Percentiles rank a stretch among this genome's conserved stretches.
These are phyloP conservation scores for Tenebrosternarchus preto DNA, from an alignment of 2,113 vertebrate species.

Conservation along the genomic window DNA sequence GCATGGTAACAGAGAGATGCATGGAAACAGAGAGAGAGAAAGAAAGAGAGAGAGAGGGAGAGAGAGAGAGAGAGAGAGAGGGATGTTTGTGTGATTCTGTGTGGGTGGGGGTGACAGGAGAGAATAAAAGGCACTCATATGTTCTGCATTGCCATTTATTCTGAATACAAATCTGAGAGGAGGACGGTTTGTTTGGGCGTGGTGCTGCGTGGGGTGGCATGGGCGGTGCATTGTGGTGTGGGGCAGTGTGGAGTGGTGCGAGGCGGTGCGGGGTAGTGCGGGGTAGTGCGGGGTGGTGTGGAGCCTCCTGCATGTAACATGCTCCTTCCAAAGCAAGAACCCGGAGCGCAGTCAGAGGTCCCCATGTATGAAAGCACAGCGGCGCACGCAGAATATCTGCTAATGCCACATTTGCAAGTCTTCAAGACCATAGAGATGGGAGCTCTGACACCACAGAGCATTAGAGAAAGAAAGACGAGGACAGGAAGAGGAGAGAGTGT, in stretches of 20 bases:
- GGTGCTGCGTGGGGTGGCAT: constrained; percentile 76
- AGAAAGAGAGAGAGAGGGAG: constrained; percentile 22
- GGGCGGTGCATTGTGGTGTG: too few relatives aligned
- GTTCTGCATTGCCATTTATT: constrained; percentile 90
- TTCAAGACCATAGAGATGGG: constrained; percentile 76
- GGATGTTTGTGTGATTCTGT: neutral
- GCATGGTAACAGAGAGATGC: neutral
- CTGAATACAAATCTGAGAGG: constrained; percentile 94
- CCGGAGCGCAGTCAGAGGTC: constrained; percentile 91
- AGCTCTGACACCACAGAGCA: constrained; percentile 7
- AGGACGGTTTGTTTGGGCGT: constrained; percentile 58
- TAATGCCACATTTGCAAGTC: constrained; percentile 99
- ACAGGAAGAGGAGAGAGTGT: constrained; percentile 34
- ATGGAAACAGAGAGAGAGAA: constrained; percentile 2
- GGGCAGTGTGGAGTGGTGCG: too few relatives aligned
- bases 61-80: constrained; percentile 8
- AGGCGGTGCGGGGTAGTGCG: too few relatives aligned
- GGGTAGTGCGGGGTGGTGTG: too few relatives aligned
- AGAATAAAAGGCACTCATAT: constrained; percentile 66
- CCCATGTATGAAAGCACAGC: constrained; percentile 89
- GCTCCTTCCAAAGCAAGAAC: constrained; percentile 92
- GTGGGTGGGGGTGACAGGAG: constrained; percentile 1
- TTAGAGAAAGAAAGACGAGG: constrained; percentile 67
- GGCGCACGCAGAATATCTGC: constrained; percentile 91
- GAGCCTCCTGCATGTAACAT: too few relatives aligned